These are phyloP conservation scores for Pachyseris speciosa DNA, from an alignment of 64 coral and sea anemone species.

Conservation along the genomic window DNA sequence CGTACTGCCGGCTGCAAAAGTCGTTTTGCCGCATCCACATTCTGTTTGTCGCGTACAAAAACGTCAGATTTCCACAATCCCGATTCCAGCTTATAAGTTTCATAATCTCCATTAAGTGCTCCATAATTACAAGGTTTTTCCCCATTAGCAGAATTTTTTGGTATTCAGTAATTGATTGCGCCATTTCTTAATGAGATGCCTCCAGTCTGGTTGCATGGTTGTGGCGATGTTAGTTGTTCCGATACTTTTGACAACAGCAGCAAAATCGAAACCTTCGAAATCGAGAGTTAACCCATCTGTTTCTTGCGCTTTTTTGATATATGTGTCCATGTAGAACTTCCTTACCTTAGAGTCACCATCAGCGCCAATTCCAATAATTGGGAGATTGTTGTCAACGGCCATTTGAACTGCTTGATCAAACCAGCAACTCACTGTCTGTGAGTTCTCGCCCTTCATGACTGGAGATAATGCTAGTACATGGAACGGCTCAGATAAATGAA, in stretches of 20 bases:
- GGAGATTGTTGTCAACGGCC: not conserved
- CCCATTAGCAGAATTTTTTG: conserved; percentile 33
- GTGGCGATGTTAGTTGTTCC: not conserved
- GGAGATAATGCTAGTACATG: not conserved
- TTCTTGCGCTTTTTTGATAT: not conserved
- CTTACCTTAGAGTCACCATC: conserved; percentile 10
- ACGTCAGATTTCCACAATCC: conserved; percentile 62
- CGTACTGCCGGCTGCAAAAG: conserved; percentile 13
- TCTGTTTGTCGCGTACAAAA: conserved; percentile 64
- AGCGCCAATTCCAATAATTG: not conserved
- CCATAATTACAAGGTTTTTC: conserved; percentile 30
- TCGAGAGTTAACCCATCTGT: not conserved
- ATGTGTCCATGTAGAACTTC: not conserved
- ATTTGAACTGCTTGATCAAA: not conserved
- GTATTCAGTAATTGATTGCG: conserved; percentile 58
- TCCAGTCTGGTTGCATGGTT: conserved; percentile 44
- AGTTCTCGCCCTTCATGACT: not conserved
- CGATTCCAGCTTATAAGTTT: conserved; percentile 24
- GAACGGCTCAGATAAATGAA: conserved; percentile 4
- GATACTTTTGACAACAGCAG: not conserved
- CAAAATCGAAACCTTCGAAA: not conserved
- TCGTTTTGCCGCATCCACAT: conserved; percentile 54
- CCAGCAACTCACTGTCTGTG: not conserved
- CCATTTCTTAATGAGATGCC: conserved; percentile 66
- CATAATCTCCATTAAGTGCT: conserved; percentile 62